These are phyloP conservation scores for Drosophila tristis DNA, from an alignment of 1,140 invertebrate genomes.

Conservation along the genomic window DNA sequence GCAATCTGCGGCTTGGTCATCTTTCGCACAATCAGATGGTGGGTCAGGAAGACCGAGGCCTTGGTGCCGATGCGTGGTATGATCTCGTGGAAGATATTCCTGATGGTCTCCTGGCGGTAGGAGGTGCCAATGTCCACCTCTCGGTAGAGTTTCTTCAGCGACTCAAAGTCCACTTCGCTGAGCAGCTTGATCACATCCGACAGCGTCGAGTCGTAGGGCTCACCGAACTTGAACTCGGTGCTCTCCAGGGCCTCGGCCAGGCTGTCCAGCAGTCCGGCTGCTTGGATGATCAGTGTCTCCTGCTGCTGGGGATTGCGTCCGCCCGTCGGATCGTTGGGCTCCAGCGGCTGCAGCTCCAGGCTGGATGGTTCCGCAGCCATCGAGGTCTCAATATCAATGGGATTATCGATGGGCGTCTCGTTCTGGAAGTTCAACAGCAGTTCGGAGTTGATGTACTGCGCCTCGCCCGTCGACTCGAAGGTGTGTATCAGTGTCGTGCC, in stretches of 20 bases:
- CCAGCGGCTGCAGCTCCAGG: slow-evolving; percentile 62
- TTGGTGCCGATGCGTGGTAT: slow-evolving; percentile 89
- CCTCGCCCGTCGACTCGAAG: slow-evolving; percentile 82
- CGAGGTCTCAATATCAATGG: slow-evolving; percentile 71
- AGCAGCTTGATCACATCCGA: slow-evolving; percentile 85
- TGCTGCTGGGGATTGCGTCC: slow-evolving; percentile 76
- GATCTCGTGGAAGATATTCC: slow-evolving; percentile 90
- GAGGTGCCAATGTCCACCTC: slow-evolving; percentile 87
- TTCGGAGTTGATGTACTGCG: slow-evolving; percentile 81
- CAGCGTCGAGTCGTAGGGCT: slow-evolving; percentile 84
- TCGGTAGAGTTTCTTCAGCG: slow-evolving; percentile 85
- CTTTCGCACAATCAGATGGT: slow-evolving; percentile 87
- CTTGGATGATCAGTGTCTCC: slow-evolving; percentile 68
- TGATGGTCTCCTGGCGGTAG: slow-evolving; percentile 87
- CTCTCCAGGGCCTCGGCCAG: slow-evolving; percentile 84
- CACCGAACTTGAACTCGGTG: slow-evolving; percentile 83
- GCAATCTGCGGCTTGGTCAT: slow-evolving; percentile 86
- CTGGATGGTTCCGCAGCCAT: slow-evolving; percentile 63
- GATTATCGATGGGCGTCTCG: slow-evolving; percentile 74
- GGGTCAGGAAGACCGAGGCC: slow-evolving; percentile 87
- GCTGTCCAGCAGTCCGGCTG: slow-evolving; percentile 68
- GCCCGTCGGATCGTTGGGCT: slow-evolving; percentile 73
- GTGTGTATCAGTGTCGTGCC: slow-evolving; percentile 80
- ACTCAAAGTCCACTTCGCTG: slow-evolving; percentile 85
- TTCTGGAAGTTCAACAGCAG: slow-evolving; percentile 72